Conservation (phyloP, 2,888 invertebrate species). For the Callimorpha dominula region DNA sequence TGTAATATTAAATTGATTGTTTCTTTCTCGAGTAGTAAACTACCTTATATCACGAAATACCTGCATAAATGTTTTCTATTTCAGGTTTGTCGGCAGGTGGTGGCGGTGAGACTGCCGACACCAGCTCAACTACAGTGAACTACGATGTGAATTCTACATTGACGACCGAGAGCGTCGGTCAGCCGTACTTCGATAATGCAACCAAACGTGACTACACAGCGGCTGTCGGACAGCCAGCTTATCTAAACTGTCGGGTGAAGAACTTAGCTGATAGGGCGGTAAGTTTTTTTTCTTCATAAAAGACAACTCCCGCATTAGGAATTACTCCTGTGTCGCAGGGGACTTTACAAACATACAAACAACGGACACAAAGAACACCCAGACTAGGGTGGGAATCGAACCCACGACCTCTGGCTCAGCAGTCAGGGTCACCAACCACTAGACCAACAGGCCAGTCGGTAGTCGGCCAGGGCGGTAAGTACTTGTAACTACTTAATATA, state of each 20-base stretch:
- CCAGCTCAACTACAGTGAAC: constrained; percentile 55
- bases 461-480: constrained; percentile 96
- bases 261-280: constrained; percentile 95
- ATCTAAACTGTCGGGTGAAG: constrained; percentile 94
- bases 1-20: too few relatives aligned
- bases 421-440: too few relatives aligned
- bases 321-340: too few relatives aligned
- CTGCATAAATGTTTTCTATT: constrained; percentile 8
- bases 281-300: too few relatives aligned
- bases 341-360: too few relatives aligned
- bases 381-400: too few relatives aligned
- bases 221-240: constrained; percentile 94
- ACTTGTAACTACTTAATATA: not conserved
- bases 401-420: too few relatives aligned
- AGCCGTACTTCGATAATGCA: constrained; percentile 95
- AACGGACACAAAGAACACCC: too few relatives aligned
- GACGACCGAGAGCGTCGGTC: constrained; percentile 89
- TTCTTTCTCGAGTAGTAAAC: too few relatives aligned
- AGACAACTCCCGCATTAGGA: too few relatives aligned
- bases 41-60: too few relatives aligned
- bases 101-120: constrained; percentile 60
- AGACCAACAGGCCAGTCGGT: too few relatives aligned
- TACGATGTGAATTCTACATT: constrained; percentile 60
- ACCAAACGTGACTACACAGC: constrained; percentile 93
- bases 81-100: constrained; percentile 76